Conservation (phyloP, 2,113 vertebrate genomes). For the Mobula birostris region DNA sequence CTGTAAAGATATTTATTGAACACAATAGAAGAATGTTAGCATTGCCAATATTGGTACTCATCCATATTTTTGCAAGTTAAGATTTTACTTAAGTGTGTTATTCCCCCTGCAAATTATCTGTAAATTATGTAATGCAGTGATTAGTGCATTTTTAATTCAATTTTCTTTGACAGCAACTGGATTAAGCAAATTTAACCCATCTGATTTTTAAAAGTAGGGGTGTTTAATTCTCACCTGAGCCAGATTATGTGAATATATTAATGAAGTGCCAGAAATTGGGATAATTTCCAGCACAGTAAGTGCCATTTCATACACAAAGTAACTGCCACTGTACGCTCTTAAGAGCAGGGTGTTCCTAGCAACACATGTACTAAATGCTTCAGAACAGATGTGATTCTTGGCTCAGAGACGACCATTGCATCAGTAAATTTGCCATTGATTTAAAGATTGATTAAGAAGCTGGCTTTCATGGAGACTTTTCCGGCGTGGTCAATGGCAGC, state of each 20-base stretch:
- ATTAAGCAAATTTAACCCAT: not conserved
- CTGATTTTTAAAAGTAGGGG: not conserved
- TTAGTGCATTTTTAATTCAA: not conserved
- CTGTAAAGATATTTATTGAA: not conserved
- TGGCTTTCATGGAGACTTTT: not conserved
- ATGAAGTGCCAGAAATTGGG: not conserved
- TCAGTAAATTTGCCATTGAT: not conserved
- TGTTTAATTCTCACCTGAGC: not conserved
- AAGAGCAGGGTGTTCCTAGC: not conserved
- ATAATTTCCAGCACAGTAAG: not conserved
- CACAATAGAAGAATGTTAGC: not conserved
- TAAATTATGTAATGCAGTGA: not conserved
- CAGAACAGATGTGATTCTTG: not conserved
- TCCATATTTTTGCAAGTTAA: not conserved
- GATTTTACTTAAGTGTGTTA: not conserved
- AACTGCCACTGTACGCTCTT: not conserved
- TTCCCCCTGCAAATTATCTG: not conserved
- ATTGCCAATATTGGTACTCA: not conserved
- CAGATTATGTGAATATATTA: not conserved
- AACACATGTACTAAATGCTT: not conserved
- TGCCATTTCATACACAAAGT: not conserved
- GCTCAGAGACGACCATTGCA: not conserved
- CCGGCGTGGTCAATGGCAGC: not conserved
- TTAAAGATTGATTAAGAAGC: constrained; percentile 16
- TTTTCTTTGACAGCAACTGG: not conserved